phyloP scores from a whole-genome alignment of 92 coral and sea anemone genomes.

The Diadumene lineata region DNA sequence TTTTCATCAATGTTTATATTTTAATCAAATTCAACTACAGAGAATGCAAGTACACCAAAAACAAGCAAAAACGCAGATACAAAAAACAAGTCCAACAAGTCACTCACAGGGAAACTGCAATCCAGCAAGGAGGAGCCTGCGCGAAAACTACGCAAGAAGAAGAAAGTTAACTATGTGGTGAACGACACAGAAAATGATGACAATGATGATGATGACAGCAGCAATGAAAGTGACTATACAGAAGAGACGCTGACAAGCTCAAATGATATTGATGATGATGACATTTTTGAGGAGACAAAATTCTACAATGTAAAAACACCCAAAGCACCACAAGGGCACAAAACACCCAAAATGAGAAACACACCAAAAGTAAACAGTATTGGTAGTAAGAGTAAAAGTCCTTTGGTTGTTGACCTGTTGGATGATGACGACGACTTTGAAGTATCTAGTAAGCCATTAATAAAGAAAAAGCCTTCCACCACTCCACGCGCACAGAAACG shows the following conservation, averaged over 20 bases:
- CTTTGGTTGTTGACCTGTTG: constrained; percentile 39
- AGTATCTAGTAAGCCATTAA: constrained; percentile 44
- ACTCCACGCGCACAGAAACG: background rate
- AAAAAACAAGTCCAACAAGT: background rate
- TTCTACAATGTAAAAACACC: constrained; percentile 25
- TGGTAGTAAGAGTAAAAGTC: constrained; percentile 22
- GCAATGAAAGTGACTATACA: no score
- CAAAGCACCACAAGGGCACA: no score
- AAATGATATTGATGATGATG: no score
- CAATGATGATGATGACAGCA: constrained; percentile 29
- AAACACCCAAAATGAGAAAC: background rate
- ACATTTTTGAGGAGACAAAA: constrained; percentile 37
- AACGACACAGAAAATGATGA: constrained; percentile 36
- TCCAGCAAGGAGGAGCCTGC: background rate
- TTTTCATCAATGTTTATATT: no score
- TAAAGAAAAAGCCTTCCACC: constrained; percentile 26
- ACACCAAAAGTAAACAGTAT: background rate
- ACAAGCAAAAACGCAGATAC: background rate
- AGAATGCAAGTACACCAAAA: background rate
- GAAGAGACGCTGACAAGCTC: no score
- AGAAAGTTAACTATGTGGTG: constrained; percentile 53
- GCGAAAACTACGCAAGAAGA: constrained; percentile 44
- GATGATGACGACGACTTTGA: constrained; percentile 73
- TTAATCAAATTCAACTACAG: background rate
- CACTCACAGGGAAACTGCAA: background rate